These are phyloP conservation scores for Chinchilla lanigera DNA, from an alignment of 2,113 vertebrate species.

Conservation along the genomic window DNA sequence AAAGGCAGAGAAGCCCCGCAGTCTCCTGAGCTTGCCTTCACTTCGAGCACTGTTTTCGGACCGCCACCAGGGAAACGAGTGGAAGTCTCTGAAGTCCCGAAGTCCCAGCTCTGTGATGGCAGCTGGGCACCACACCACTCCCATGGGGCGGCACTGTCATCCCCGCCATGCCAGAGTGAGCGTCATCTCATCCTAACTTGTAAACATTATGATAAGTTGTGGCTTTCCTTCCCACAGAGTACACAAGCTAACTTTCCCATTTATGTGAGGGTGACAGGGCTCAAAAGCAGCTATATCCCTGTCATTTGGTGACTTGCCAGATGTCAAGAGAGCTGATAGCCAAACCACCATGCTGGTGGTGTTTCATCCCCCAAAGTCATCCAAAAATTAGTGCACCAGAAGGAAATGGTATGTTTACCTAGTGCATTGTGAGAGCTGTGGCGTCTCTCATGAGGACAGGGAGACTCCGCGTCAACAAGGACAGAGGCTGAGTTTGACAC, in stretches of 20 bases:
- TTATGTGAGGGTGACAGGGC: conserved; percentile 23
- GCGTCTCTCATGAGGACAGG: not conserved
- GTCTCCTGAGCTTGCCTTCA: fast-evolving
- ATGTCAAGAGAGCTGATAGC: conserved; percentile 76
- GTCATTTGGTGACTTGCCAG: conserved; percentile 67
- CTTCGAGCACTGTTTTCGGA: not conserved
- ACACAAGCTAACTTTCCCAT: conserved; percentile 54
- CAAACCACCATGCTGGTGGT: conserved; percentile 72
- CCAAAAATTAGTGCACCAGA: conserved; percentile 79
- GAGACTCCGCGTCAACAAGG: conserved; percentile 5
- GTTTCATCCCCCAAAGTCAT: conserved; percentile 74
- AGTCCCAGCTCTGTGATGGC: not conserved
- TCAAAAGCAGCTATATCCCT: conserved; percentile 66
- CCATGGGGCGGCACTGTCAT: conserved; percentile 35
- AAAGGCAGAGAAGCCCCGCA: not conserved
- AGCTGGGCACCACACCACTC: not conserved
- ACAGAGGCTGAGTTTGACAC: not conserved
- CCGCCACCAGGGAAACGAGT: not conserved
- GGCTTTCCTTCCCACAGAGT: conserved; percentile 44
- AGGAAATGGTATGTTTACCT: conserved; percentile 75
- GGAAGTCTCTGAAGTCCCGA: not conserved
- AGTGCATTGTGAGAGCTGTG: conserved; percentile 18
- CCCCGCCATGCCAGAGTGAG: conserved; percentile 24
- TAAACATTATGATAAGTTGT: conserved; percentile 75
- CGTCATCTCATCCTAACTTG: conserved; percentile 62